Base-by-base conservation (phyloP, 2,113 vertebrate species). In the Ranitomeya imitator region DNA sequence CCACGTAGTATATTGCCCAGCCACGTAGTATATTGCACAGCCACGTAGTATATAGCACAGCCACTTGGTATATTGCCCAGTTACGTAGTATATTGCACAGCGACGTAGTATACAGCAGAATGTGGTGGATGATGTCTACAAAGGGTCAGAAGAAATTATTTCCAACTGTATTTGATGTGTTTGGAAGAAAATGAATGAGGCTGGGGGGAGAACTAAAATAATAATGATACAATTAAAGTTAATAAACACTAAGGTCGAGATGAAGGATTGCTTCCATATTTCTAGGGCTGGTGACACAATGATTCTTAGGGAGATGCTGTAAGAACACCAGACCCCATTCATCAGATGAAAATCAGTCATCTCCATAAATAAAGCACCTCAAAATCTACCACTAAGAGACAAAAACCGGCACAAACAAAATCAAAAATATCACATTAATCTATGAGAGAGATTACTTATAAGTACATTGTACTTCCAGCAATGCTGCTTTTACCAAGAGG, bases 311-410 rank as follows among this genome's bases (percentile, higher is more conserved):
- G 18, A 63, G 31, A 65, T 23, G 23, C 14, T 57, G 77, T 13
- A n/a, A 52, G 21, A 65, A 13, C 63, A 84, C 63, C 45, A 84
- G 51, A 26, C 63, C 15, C 51, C 31, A 69, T 19, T 26, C 51
- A 26, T 52, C 21, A 77, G 31, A 37, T 51, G 18, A 61, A 63
- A 63, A 54, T 54, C 54, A 8, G 63, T 52, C 79, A 88, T 59
- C 86, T 82, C 31, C 54, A 88, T 88, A 88, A 82, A 83, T 83
- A 88, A 88, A 80, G 87, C 80, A 88, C 87, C 87, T 88, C 71
- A 88, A 77, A 74, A 13, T 85, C 83, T 85, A 85, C 12, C 54
- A 79, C 55, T 37, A 65, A 86, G 57, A 81, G 78, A 87, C 86
- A 79, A 79, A 86, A 0, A 51, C 13, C 6, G 37, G 59, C 23